Conservation (phyloP, 2,113 vertebrate species). For the Coryphaenoides rupestris region DNA sequence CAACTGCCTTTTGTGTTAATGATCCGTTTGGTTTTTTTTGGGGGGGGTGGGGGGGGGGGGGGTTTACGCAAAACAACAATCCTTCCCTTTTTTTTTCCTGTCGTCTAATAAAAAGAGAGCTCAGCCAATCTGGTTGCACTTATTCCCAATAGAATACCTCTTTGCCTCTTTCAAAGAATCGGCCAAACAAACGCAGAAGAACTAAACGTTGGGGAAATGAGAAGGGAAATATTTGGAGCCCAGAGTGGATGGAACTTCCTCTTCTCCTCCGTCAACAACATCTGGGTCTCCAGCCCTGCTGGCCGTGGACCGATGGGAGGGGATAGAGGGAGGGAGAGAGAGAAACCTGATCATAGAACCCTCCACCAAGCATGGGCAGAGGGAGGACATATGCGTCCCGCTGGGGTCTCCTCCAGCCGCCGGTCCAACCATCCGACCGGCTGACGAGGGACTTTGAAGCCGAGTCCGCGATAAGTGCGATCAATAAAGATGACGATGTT, state of each 20-base stretch:
- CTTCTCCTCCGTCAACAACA: constrained; percentile 67
- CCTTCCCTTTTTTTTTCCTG: constrained; percentile 8
- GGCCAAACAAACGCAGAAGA: constrained; percentile 23
- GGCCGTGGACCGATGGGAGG: constrained; percentile 61
- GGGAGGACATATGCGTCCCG: constrained; percentile 26
- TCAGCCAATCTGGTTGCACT: constrained; percentile 51
- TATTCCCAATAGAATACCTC: constrained; percentile 34
- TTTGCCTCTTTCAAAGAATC: constrained; percentile 37
- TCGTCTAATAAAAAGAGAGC: constrained; percentile 13
- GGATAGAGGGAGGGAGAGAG: too few relatives aligned
- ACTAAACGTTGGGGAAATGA: background rate
- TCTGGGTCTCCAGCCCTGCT: constrained; percentile 55
- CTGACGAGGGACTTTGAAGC: too few relatives aligned
- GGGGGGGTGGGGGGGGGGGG: too few relatives aligned
- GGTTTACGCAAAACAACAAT: background rate
- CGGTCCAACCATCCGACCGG: too few relatives aligned
- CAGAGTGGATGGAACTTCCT: constrained; percentile 66
- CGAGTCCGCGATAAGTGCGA: too few relatives aligned
- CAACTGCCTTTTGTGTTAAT: constrained; percentile 26
- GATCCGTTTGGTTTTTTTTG: too few relatives aligned
- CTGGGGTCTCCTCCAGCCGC: constrained; percentile 8
- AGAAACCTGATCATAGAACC: background rate
- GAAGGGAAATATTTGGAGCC: constrained; percentile 56
- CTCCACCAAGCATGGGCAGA: constrained; percentile 30
- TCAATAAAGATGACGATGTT: too few relatives aligned